Evolutionary conservation across 2,113 vertebrate genomes (phyloP).

Genomic region (Pithys albifrons): DNA sequence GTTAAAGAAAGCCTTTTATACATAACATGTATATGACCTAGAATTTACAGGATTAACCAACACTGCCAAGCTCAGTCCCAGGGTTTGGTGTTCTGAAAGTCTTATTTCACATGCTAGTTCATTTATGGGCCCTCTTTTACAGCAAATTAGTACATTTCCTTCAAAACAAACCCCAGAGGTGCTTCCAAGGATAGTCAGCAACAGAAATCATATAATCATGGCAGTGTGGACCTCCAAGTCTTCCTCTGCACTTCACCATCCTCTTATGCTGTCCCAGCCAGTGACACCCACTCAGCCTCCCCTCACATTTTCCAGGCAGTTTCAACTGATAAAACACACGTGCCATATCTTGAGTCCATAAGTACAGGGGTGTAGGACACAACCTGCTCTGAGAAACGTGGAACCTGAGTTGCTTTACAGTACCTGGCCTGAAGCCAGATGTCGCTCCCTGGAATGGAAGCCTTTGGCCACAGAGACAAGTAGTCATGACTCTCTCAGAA

Average conservation of each 20-base stretch:
- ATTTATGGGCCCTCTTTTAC: background rate
- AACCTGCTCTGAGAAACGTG: background rate
- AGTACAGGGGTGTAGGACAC: fast-evolving
- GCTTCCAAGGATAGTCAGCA: background rate
- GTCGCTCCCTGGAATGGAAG: background rate
- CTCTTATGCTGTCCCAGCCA: background rate
- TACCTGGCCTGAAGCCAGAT: background rate
- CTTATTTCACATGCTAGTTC: background rate
- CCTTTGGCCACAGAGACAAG: background rate
- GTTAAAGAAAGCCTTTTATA: background rate
- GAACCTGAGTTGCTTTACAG: background rate
- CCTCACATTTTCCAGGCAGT: background rate
- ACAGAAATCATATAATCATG: background rate
- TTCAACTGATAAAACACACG: background rate
- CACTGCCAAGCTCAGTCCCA: background rate
- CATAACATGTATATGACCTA: background rate
- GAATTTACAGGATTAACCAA: background rate
- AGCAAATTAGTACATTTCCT: background rate
- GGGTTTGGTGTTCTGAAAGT: background rate
- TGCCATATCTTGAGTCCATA: fast-evolving
- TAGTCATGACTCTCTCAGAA: background rate
- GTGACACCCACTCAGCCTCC: background rate
- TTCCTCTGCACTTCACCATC: background rate
- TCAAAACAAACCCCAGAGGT: background rate
- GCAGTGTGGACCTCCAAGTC: background rate